A percentile compares a stretch with the other conserved stretches of the same genome.
Evolutionary conservation across 1,140 invertebrate species (phyloP).

Genomic region (Drosophila pruinosa): DNA sequence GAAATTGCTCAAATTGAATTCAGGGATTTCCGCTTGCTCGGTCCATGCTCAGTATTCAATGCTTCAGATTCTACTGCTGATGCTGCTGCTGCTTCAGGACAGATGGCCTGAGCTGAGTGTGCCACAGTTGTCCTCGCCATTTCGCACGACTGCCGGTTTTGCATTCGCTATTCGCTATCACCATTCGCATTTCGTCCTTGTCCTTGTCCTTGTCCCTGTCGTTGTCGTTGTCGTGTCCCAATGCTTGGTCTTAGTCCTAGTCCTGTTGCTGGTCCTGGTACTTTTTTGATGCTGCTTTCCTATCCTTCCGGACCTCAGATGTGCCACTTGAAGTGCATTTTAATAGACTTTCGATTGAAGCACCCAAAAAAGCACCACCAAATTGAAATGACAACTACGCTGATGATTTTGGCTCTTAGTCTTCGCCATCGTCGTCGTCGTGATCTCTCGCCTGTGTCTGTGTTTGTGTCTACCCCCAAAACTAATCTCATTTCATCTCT

Average conservation of each 20-base stretch:
- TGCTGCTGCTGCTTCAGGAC: neutral
- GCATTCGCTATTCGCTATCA: neutral
- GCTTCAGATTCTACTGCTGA: neutral
- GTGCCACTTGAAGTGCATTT: conserved; percentile 59
- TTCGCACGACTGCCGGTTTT: neutral
- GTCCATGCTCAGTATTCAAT: conserved; percentile 2
- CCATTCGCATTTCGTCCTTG: neutral
- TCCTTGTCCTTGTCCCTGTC: neutral
- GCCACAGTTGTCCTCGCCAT: neutral
- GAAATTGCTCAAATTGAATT: conserved; percentile 78
- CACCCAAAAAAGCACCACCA: neutral
- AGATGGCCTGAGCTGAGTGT: neutral
- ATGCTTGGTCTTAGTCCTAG: no score
- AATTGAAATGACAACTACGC: conserved; percentile 11
- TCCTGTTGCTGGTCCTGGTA: no score
- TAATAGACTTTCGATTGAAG: conserved; percentile 53
- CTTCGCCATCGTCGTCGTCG: neutral
- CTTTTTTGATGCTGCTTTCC: neutral
- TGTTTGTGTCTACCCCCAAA: neutral
- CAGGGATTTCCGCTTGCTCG: conserved; percentile 59
- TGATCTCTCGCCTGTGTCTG: neutral
- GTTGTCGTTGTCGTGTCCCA: no score
- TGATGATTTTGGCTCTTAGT: conserved; percentile 1
- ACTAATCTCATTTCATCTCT: conserved; percentile 17
- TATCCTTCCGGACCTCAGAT: neutral